A percentile compares a stretch with the other conserved stretches of the same genome.
These are phyloP conservation scores for Eublepharis macularius DNA, from an alignment of 2,113 vertebrate genomes.

Conservation along the genomic window DNA sequence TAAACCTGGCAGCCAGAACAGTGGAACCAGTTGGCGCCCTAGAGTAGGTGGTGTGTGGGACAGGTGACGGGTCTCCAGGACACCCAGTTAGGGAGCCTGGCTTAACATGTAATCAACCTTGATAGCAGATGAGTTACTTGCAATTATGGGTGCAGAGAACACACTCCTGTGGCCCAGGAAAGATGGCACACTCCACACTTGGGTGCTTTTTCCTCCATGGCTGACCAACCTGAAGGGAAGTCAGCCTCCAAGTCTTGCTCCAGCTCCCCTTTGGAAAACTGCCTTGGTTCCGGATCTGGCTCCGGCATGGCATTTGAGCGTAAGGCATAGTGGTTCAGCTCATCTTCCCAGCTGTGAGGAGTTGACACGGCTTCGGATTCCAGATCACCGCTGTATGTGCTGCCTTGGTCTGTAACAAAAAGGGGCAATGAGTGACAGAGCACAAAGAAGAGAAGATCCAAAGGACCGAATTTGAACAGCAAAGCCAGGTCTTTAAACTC, in stretches of 20 bases:
- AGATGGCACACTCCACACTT: rapidly evolving
- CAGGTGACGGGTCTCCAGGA: neutral
- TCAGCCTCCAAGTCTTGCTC: slow-evolving; percentile 92
- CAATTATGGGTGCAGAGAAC: neutral
- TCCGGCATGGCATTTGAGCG: slow-evolving; percentile 69
- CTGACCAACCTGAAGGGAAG: slow-evolving; percentile 84
- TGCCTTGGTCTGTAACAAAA: slow-evolving; percentile 81
- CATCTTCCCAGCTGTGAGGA: slow-evolving; percentile 92
- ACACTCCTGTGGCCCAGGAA: neutral
- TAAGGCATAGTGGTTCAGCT: slow-evolving; percentile 80
- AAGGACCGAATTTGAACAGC: neutral
- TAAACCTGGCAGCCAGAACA: neutral
- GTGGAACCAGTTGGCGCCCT: too few relatives aligned
- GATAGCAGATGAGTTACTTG: neutral
- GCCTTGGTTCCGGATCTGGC: slow-evolving; percentile 69
- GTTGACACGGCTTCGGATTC: slow-evolving; percentile 90
- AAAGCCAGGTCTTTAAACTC: neutral
- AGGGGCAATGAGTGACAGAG: neutral
- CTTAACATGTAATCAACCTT: neutral
- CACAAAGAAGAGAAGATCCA: neutral
- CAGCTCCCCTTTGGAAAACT: slow-evolving; percentile 70
- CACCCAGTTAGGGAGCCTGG: neutral
- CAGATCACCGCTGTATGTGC: slow-evolving; percentile 88
- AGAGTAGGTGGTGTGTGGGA: neutral
- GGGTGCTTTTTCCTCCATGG: rapidly evolving